These are phyloP conservation scores for Cyclophora punctaria DNA, from an alignment of 2,888 invertebrate species.

Conservation along the genomic window DNA sequence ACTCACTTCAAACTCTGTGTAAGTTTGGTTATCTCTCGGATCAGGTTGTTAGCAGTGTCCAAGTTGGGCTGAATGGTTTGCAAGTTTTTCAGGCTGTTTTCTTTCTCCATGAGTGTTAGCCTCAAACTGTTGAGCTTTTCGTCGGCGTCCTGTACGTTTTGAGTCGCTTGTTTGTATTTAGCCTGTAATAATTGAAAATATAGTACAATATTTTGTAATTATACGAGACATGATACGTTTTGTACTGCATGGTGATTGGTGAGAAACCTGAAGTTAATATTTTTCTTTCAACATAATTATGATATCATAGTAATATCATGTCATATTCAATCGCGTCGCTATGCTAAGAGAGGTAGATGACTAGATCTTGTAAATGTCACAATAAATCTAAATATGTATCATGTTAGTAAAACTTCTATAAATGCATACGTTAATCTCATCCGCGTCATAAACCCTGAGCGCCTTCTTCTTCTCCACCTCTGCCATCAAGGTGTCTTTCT, in stretches of 20 bases:
- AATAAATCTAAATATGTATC: too few relatives aligned
- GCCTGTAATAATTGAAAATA: constrained; percentile 10
- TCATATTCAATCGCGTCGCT: too few relatives aligned
- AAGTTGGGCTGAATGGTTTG: constrained; percentile 53
- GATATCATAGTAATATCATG: too few relatives aligned
- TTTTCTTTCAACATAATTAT: too few relatives aligned
- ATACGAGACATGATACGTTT: too few relatives aligned
- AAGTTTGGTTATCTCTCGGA: constrained; percentile 50
- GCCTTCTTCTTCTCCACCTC: constrained; percentile 48
- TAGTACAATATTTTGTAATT: too few relatives aligned
- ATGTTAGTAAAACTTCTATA: too few relatives aligned
- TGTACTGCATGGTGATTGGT: too few relatives aligned
- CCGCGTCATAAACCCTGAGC: constrained; percentile 54
- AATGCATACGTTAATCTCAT: constrained; percentile 34
- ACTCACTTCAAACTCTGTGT: constrained; percentile 50
- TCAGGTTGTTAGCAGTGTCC: constrained; percentile 45
- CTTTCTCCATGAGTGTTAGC: constrained; percentile 47
- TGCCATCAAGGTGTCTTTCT: constrained; percentile 41
- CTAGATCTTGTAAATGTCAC: too few relatives aligned
- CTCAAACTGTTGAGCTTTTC: constrained; percentile 39
- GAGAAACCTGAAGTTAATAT: too few relatives aligned
- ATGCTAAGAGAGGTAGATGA: too few relatives aligned
- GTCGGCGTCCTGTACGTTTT: constrained; percentile 49
- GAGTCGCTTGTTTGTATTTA: constrained; percentile 44
- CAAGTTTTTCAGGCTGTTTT: constrained; percentile 51